phyloP scores from a whole-genome alignment of 35 echinoderm and acorn worm genomes.

The Hemicentrotus pulcherrimus region DNA sequence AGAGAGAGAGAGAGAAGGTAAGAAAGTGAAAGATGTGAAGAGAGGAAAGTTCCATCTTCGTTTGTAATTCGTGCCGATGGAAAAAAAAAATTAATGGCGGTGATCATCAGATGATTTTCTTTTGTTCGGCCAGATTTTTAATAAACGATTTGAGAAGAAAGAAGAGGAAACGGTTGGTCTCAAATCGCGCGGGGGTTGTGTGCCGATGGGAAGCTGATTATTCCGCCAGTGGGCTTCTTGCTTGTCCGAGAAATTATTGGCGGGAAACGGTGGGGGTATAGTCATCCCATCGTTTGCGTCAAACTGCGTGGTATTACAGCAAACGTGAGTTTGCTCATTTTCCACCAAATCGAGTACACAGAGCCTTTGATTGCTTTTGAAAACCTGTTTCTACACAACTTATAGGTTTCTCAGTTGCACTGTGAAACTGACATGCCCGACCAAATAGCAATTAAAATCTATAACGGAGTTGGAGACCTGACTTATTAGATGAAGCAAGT shows the following conservation, averaged over 20 bases:
- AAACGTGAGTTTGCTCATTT: constrained; percentile 48
- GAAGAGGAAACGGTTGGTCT: constrained; percentile 46
- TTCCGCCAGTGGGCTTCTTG: constrained; percentile 40
- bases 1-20: neutral
- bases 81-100: constrained; percentile 36
- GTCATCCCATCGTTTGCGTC: neutral
- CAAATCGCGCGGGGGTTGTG: constrained; percentile 39
- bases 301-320: neutral
- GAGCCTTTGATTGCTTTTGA: constrained; percentile 43
- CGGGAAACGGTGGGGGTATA: constrained; percentile 25
- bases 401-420: constrained; percentile 14
- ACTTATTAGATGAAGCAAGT: neutral
- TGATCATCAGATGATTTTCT: constrained; percentile 40
- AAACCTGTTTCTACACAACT: constrained; percentile 56
- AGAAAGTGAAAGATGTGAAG: neutral
- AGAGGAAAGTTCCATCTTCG: neutral
- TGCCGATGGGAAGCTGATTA: constrained; percentile 52
- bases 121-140: constrained; percentile 40
- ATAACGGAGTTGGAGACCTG: constrained; percentile 21
- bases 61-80: neutral
- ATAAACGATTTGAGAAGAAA: constrained; percentile 50
- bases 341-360: neutral
- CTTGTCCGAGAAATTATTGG: constrained; percentile 42
- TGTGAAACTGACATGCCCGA: neutral
- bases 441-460: constrained; percentile 42